Evolutionary conservation across 1,140 invertebrate species (phyloP).

Genomic region (Euura lappo): DNA sequence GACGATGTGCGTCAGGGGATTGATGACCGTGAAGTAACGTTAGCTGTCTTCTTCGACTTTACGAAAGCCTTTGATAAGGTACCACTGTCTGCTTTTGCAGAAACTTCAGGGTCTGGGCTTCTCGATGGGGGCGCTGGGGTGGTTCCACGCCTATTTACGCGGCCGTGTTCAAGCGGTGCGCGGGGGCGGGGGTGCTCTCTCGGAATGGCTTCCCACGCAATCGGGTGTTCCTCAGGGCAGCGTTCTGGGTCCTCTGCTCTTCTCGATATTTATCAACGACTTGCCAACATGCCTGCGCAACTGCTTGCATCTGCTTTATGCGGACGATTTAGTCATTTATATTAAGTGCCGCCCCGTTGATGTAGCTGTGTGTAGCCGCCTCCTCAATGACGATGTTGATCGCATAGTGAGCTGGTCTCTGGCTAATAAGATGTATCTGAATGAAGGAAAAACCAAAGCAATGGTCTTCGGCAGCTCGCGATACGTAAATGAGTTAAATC

Average conservation of each 20-base stretch:
- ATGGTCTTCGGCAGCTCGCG: background rate
- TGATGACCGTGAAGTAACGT: slow-evolving; percentile 2
- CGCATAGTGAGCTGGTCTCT: background rate
- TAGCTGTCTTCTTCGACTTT: slow-evolving; percentile 19
- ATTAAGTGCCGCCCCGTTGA: background rate
- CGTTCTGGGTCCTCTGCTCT: background rate
- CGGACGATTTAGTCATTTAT: slow-evolving; percentile 2
- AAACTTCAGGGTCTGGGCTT: background rate
- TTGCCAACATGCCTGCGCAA: background rate
- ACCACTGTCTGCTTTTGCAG: slow-evolving; percentile 1
- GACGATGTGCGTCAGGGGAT: slow-evolving; percentile 5
- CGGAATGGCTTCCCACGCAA: background rate
- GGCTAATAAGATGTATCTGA: background rate
- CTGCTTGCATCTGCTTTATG: slow-evolving; percentile 5
- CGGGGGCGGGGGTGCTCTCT: background rate
- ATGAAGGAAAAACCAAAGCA: background rate
- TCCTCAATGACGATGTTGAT: background rate
- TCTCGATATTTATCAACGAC: slow-evolving; percentile 4
- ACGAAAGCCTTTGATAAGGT: slow-evolving; percentile 24
- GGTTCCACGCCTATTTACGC: background rate
- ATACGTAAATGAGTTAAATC: background rate
- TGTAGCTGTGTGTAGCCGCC: background rate
- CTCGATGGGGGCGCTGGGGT: background rate
- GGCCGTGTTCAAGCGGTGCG: background rate
- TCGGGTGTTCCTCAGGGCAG: slow-evolving; percentile 22